Conservation (phyloP, 2,888 invertebrate species). For the Agrochola macilenta region DNA sequence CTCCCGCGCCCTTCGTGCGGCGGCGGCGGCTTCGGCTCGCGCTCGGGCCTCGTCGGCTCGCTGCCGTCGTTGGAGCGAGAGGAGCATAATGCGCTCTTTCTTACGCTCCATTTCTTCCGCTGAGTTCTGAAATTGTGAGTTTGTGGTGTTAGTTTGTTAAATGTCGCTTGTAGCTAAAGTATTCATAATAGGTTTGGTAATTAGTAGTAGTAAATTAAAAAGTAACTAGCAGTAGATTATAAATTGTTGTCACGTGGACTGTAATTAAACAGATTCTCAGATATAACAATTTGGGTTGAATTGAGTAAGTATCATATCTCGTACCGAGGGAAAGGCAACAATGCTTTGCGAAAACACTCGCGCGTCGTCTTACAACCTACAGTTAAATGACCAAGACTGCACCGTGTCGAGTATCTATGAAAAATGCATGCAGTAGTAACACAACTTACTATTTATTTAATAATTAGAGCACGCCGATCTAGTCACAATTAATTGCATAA, state of each 20-base stretch:
- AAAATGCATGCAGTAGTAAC: neutral
- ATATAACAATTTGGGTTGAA: neutral
- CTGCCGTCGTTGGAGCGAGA: slow-evolving; percentile 97
- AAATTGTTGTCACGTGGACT: too few species aligned
- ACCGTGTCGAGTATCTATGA: neutral
- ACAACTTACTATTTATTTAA: slow-evolving; percentile 12
- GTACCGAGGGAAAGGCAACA: too few species aligned
- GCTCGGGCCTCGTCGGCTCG: slow-evolving; percentile 97
- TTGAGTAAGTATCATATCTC: neutral
- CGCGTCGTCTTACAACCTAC: neutral
- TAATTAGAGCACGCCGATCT: slow-evolving; percentile 7
- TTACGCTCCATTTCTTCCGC: slow-evolving; percentile 98
- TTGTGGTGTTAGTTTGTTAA: neutral
- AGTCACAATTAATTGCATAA: slow-evolving; percentile 12
- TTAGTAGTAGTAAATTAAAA: too few species aligned
- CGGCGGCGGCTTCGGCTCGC: slow-evolving; percentile 93
- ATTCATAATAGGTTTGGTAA: too few species aligned
- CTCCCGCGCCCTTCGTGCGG: slow-evolving; percentile 94
- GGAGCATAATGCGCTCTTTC: slow-evolving; percentile 97
- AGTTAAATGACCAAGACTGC: neutral
- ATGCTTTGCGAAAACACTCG: too few species aligned
- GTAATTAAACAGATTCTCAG: too few species aligned
- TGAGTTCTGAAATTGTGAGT: slow-evolving; percentile 91
- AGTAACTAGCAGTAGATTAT: too few species aligned
- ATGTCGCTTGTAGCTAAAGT: too few species aligned